phyloP scores from a whole-genome alignment of 2,797 vertebrate species.

The Falco columbarius region DNA sequence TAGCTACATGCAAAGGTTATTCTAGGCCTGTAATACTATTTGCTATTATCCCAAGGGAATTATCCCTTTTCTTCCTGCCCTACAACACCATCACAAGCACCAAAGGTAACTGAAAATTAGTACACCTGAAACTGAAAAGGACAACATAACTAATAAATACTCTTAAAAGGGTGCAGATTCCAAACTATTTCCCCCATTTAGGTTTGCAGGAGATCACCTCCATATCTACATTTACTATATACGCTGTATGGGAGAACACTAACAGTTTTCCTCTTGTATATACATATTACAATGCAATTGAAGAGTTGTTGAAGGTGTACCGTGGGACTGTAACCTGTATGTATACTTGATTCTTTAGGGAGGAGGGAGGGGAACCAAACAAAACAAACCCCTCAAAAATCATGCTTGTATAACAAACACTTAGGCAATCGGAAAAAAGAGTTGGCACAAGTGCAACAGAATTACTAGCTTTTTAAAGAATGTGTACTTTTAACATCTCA shows the following conservation, averaged over 20 bases:
- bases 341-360: not conserved
- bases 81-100: not conserved
- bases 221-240: not conserved
- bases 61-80: not conserved
- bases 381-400: not conserved
- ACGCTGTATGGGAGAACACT: not conserved
- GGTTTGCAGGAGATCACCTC: not conserved
- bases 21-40: not conserved
- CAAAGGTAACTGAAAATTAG: not conserved
- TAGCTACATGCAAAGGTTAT: not conserved
- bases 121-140: not conserved
- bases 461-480: not conserved
- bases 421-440: not conserved
- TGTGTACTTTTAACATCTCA: not conserved
- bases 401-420: not conserved
- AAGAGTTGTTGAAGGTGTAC: not conserved
- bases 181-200: not conserved
- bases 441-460: not conserved
- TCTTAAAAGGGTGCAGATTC: not conserved
- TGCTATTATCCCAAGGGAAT: not conserved
- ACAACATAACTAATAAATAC: not conserved
- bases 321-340: not conserved
- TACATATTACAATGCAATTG: fast-evolving
- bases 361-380: not conserved
- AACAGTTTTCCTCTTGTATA: not conserved